phyloP scores from a whole-genome alignment of 37 sponge, comb jelly and placozoan genomes.

The Agelas oroides region DNA sequence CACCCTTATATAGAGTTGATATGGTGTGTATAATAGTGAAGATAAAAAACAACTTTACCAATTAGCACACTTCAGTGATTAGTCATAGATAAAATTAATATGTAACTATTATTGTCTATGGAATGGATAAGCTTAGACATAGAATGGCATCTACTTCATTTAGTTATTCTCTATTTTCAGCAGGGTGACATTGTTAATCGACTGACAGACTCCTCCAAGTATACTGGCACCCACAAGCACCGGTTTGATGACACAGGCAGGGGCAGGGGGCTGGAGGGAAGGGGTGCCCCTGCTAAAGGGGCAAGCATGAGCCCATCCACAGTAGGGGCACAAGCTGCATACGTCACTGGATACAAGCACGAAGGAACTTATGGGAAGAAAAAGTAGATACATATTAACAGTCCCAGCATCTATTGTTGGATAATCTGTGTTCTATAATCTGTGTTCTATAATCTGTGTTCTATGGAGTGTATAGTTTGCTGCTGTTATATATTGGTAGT shows the following conservation, averaged over 20 bases:
- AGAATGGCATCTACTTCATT: no score
- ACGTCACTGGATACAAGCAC: slow-evolving; percentile 79
- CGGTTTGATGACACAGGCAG: slow-evolving; percentile 80
- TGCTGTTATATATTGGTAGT: no score
- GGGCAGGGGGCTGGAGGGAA: slow-evolving; percentile 81
- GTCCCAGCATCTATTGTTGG: neutral
- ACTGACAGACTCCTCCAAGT: slow-evolving; percentile 88
- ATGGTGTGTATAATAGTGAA: no score
- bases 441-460: no score
- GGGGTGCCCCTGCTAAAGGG: slow-evolving; percentile 64
- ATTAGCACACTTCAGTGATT: no score
- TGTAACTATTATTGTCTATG: no score
- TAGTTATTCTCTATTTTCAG: no score
- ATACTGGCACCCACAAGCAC: slow-evolving; percentile 88
- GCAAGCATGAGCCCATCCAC: slow-evolving; percentile 49
- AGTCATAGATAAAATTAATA: no score
- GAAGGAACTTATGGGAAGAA: slow-evolving; percentile 78
- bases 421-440: neutral
- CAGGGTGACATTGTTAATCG: slow-evolving; percentile 29
- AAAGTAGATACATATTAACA: neutral
- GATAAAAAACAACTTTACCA: no score
- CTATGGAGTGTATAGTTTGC: no score
- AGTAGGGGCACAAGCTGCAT: slow-evolving; percentile 30
- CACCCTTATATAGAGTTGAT: no score
- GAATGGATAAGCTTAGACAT: no score